Evolutionary conservation across 2,797 vertebrate species (phyloP).

Genomic region (Pseudomugil tenellus): DNA sequence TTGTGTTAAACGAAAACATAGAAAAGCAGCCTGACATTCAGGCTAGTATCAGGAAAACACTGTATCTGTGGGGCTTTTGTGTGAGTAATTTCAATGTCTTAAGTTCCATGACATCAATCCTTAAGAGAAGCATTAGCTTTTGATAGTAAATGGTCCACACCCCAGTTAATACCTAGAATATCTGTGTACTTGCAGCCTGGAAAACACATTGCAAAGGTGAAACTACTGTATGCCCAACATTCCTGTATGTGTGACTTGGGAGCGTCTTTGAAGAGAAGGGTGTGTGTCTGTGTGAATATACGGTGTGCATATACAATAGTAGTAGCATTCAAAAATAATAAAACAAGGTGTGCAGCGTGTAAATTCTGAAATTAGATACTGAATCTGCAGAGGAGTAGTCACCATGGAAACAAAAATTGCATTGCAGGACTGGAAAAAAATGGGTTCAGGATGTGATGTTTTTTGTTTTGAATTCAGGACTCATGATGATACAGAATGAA

Average conservation of each 20-base stretch:
- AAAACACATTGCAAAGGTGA: conserved; percentile 59
- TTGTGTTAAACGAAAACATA: conserved; percentile 25
- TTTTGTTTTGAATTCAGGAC: conserved; percentile 11
- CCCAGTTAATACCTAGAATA: conserved; percentile 34
- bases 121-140: conserved; percentile 11
- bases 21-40: conserved; percentile 21
- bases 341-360: conserved; percentile 48
- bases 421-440: conserved; percentile 18
- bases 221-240: conserved; percentile 53
- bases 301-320: conserved; percentile 41
- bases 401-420: conserved; percentile 64
- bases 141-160: conserved; percentile 37
- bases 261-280: conserved; percentile 51
- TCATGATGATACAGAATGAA: conserved; percentile 12
- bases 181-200: conserved; percentile 26
- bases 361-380: conserved; percentile 42
- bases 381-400: conserved; percentile 49
- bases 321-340: conserved; percentile 49
- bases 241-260: conserved; percentile 51
- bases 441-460: neutral
- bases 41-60: conserved; percentile 14
- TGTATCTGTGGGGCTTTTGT: conserved; percentile 15
- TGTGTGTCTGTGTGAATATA: conserved; percentile 58
- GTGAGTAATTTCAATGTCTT: conserved; percentile 23
- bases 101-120: conserved; percentile 20